Evolutionary conservation across 2,888 invertebrate species (phyloP), one percentile per base, ranked within the genome.

Genomic region (Teinopalpus imperialis): DNA sequence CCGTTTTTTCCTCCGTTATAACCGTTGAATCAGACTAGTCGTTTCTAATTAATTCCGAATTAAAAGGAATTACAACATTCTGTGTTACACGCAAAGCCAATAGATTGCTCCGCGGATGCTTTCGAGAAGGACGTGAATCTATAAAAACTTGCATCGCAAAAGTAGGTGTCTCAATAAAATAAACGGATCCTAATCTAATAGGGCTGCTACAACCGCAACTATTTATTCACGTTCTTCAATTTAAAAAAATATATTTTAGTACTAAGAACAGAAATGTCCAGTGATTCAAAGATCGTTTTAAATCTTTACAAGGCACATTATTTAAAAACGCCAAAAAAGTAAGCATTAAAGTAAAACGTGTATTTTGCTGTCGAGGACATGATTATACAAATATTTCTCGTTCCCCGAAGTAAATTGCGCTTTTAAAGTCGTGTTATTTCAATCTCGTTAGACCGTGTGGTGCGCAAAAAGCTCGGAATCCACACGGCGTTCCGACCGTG

Each of bases 391-490:
- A 39, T 39, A 44, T 39, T 27, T 23, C 23, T 31, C 18, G 18
- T 29, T 16, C 18, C 31, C 14, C 13, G 18, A 31, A 44, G 37
- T 37, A 31, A 44, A 44, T 39, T 44, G 44, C 37, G 26, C 44
- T 45, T 48, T 48, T 35, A 48, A 43, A 48, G 26, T 12, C 30
- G 9, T 32, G 29, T 74, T 80, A 83, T 81, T 81, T 78, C 74
- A 80, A 75, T 78, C 80, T 77, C 66, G 75, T 81, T 80, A 81
- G 78, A 81, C 75, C 66, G 71, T 63, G 71, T 66, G 77, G 69
- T 70, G 73, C 63, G 72, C 81, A 86, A 87, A 86, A 87, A 85
- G 69, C 66, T 51, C 49, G 72, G 79, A 66, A 77, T 79, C 61
- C 53, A 56, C 51, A 48, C 56, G 59, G 60, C 63, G 64, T 59